phyloP scores from a whole-genome alignment of 2,888 invertebrate species.

The Xanthia togata region DNA sequence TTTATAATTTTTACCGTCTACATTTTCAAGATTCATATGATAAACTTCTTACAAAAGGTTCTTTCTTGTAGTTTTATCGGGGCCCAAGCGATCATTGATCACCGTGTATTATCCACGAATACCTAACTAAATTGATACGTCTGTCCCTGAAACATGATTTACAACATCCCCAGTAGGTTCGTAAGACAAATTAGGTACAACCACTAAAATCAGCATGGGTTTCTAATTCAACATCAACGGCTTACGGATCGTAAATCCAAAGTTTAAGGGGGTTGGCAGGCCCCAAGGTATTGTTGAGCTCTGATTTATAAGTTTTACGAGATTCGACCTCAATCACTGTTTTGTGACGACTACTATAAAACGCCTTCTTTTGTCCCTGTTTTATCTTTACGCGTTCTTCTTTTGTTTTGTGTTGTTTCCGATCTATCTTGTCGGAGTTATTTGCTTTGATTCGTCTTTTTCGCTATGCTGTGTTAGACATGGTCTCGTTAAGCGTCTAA shows the following conservation, averaged over 20 bases:
- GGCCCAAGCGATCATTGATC: neutral
- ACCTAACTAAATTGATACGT: too few species aligned
- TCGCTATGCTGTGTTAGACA: neutral
- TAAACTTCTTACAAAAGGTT: neutral
- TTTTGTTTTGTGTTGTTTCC: neutral
- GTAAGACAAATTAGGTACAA: slow-evolving; percentile 33
- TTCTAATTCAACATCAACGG: slow-evolving; percentile 38
- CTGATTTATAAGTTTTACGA: slow-evolving; percentile 65
- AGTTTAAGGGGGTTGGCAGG: slow-evolving; percentile 55
- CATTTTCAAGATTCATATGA: neutral
- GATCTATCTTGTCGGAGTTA: neutral
- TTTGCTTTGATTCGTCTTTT: neutral
- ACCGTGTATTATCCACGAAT: neutral
- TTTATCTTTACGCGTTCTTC: slow-evolving; percentile 24
- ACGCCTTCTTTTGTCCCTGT: slow-evolving; percentile 26
- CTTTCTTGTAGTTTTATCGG: neutral
- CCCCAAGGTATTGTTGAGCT: slow-evolving; percentile 56
- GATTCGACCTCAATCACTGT: slow-evolving; percentile 64
- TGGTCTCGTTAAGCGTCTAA: neutral
- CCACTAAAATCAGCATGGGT: slow-evolving; percentile 31
- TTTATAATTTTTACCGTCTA: slow-evolving; percentile 4
- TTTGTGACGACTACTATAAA: slow-evolving; percentile 63
- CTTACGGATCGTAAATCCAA: slow-evolving; percentile 54
- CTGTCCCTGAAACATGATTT: slow-evolving; percentile 9
- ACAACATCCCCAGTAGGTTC: neutral